These are phyloP conservation scores for Fundulus diaphanus DNA, from an alignment of 2,797 vertebrate genomes.

Conservation along the genomic window DNA sequence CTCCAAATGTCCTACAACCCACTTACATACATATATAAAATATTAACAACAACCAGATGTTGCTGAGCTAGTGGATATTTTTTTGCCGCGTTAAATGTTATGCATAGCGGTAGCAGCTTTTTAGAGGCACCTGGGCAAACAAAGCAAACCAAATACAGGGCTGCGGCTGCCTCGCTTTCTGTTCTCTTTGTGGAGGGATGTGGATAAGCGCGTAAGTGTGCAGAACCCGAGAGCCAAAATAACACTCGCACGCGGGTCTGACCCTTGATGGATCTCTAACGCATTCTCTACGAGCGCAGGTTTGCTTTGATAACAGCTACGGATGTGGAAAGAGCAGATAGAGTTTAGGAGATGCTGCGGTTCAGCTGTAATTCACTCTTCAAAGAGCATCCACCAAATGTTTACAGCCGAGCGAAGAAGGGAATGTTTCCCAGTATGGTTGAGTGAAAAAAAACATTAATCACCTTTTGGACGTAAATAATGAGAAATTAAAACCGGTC, in stretches of 20 bases:
- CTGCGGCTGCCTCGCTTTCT: slow-evolving; percentile 13
- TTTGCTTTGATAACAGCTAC: slow-evolving; percentile 24
- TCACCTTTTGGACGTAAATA: neutral
- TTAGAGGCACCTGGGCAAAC: slow-evolving; percentile 47
- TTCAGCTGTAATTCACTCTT: slow-evolving; percentile 17
- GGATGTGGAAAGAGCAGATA: slow-evolving; percentile 27
- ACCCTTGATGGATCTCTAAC: slow-evolving; percentile 21
- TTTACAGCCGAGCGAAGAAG: no score
- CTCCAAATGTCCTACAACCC: slow-evolving; percentile 28
- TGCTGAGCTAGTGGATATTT: slow-evolving; percentile 32
- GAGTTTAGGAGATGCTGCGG: slow-evolving; percentile 4
- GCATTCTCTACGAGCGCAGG: neutral
- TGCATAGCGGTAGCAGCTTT: slow-evolving; percentile 42
- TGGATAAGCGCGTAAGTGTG: slow-evolving; percentile 7
- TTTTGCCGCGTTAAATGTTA: slow-evolving; percentile 35
- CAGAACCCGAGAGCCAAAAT: slow-evolving; percentile 5
- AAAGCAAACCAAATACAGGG: slow-evolving; percentile 8
- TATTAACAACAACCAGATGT: slow-evolving; percentile 48
- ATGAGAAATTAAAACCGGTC: neutral
- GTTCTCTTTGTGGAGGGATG: slow-evolving; percentile 18
- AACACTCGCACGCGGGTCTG: slow-evolving; percentile 14
- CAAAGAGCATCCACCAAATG: no score
- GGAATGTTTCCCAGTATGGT: no score
- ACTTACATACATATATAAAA: slow-evolving; percentile 57
- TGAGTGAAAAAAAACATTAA: neutral